Evolutionary conservation across 2,888 invertebrate species (phyloP).

Genomic region (Epinotia ramella): DNA sequence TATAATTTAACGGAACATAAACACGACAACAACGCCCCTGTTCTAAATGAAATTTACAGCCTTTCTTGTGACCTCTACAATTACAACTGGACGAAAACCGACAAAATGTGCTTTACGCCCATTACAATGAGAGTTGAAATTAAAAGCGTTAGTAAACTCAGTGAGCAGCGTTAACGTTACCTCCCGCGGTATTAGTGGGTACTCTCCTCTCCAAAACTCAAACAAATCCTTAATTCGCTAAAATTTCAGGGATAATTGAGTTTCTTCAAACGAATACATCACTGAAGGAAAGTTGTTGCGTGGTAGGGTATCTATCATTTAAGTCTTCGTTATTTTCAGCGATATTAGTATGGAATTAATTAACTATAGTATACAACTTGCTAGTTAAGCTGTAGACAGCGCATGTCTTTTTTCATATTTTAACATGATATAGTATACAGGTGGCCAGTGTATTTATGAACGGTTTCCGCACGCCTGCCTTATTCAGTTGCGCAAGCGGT

Average conservation of each 20-base stretch:
- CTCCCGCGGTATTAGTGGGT: neutral
- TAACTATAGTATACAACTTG: neutral
- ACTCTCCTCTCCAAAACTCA: slow-evolving; percentile 8
- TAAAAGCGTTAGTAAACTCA: slow-evolving; percentile 9
- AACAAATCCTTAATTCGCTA: slow-evolving; percentile 5
- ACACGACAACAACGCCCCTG: slow-evolving; percentile 68
- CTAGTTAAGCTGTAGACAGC: neutral
- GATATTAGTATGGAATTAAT: too few relatives aligned
- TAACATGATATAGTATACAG: slow-evolving; percentile 11
- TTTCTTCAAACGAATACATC: neutral
- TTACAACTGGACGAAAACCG: slow-evolving; percentile 39
- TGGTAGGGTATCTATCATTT: neutral
- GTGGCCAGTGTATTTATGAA: slow-evolving; percentile 25
- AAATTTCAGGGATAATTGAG: slow-evolving; percentile 8
- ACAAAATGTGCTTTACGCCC: slow-evolving; percentile 11
- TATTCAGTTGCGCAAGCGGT: slow-evolving; percentile 65
- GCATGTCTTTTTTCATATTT: neutral
- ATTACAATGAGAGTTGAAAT: slow-evolving; percentile 18
- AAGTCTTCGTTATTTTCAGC: too few relatives aligned
- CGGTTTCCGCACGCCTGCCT: slow-evolving; percentile 48
- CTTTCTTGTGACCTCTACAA: slow-evolving; percentile 57
- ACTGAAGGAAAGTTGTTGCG: neutral
- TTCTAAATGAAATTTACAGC: slow-evolving; percentile 64
- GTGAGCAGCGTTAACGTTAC: neutral
- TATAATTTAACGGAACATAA: slow-evolving; percentile 73